Evolutionary conservation across 2,797 vertebrate species (phyloP).

Genomic region (Leptatherina wallacei): DNA sequence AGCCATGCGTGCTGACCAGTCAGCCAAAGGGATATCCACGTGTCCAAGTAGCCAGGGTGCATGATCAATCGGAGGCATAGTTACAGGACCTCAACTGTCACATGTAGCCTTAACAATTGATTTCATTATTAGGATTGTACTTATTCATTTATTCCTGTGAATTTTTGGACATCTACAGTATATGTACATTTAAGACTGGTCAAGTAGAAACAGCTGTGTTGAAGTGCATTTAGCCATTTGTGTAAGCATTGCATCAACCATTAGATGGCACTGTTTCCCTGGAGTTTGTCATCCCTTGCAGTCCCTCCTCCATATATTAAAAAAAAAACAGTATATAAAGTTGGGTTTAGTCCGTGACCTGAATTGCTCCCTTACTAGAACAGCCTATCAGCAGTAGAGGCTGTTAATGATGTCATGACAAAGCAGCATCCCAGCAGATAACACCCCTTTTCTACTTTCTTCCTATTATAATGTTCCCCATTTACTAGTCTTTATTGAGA

Average conservation of each 20-base stretch:
- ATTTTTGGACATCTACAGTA: not conserved
- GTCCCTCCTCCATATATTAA: not conserved
- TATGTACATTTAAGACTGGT: not conserved
- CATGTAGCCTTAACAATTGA: too few species aligned
- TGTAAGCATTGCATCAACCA: not conserved
- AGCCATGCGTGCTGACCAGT: too few species aligned
- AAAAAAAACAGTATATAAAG: not conserved
- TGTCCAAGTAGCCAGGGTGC: too few species aligned
- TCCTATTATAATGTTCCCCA: not conserved
- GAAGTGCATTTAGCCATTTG: too few species aligned
- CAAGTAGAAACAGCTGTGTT: not conserved
- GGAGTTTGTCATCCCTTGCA: not conserved
- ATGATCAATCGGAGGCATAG: too few species aligned
- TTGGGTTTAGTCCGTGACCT: not conserved
- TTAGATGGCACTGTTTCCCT: slow-evolving; percentile 15
- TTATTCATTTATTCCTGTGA: not conserved
- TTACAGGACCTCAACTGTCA: too few species aligned
- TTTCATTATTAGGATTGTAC: too few species aligned
- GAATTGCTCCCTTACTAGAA: not conserved
- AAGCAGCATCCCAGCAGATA: not conserved
- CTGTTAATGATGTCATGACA: not conserved
- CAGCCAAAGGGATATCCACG: too few species aligned
- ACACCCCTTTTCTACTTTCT: not conserved
- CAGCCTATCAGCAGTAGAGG: not conserved
- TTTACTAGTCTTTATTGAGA: not conserved